Evolutionary conservation across 2,888 invertebrate genomes (phyloP), one percentile per base, ranked within the genome.

Genomic region (Xestia xanthographa): DNA sequence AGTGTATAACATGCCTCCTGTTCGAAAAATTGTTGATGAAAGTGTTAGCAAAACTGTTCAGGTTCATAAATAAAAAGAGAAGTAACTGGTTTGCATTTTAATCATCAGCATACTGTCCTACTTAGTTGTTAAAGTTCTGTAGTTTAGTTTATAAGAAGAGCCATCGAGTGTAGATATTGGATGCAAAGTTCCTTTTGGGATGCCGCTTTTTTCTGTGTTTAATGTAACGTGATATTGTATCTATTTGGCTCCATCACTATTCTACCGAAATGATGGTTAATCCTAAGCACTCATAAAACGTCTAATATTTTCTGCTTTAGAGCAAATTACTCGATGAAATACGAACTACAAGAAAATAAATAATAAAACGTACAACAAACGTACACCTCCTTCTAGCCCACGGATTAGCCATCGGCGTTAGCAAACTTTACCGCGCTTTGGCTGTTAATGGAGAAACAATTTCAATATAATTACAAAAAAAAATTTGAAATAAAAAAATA

Each of bases 401-500:
- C 89, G 41, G 93, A 91, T 41, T 41, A 41, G 41, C 41, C 41
- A 41, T 62, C 67, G 67, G 75, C 84, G 87, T 89, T 92, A 48
- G 92, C 93, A 67, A 86, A 90, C 86, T 93, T 91, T 89, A 94
- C 94, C 91, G 95, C 89, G 82, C 91, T 90, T 91, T 92, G 73
- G 76, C 88, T 85, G 82, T 66, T 34, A 56, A 69, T 41, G 69
- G 60, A 87, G 81, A 83, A 74, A 75, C 73, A 82, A 83, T 34
- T 68, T 72, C 56, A 62, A 69, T 63, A 48, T 60, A 45, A 8
- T 22, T 41, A 75, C 14, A 58, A 22, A 75, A 48, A 48, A 48
- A 22, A 48, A 48, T 22, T n/a, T n/a, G n/a, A n/a, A n/a, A n/a
- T n/a, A n/a, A 48, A 48, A 48, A 22, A 48, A 48, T 22, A 22